Percentiles rank a stretch among this genome's conserved stretches.
Evolutionary conservation across 2,113 vertebrate genomes (phyloP).

Genomic region (Proteles cristata): DNA sequence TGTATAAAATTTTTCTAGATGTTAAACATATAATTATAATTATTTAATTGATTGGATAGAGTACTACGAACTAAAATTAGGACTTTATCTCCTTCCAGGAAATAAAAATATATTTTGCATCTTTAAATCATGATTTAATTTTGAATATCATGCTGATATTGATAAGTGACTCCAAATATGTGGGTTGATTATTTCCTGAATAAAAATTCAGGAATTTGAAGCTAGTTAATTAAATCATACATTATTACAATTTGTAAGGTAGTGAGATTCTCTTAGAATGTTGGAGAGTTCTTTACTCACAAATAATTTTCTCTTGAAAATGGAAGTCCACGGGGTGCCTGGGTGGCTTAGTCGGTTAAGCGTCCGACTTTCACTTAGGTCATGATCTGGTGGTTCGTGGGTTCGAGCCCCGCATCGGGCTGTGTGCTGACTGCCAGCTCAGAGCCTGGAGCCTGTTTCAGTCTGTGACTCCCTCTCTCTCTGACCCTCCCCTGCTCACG

Average conservation of each 20-base stretch:
- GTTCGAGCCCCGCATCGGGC: no score
- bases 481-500: no score
- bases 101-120: slow-evolving; percentile 64
- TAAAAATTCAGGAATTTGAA: neutral
- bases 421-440: no score
- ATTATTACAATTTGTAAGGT: neutral
- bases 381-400: no score
- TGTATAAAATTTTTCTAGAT: slow-evolving; percentile 31
- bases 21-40: neutral
- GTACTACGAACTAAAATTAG: slow-evolving; percentile 15
- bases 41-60: slow-evolving; percentile 45
- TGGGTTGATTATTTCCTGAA: no score
- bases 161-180: slow-evolving; percentile 1
- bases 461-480: no score
- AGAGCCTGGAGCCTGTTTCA: no score
- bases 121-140: slow-evolving; percentile 66
- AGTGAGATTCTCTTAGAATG: neutral
- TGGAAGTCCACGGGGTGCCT: neutral
- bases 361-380: no score
- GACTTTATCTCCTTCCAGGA: slow-evolving; percentile 57
- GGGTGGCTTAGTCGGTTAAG: no score
- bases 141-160: slow-evolving; percentile 71
- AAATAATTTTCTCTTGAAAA: slow-evolving; percentile 2
- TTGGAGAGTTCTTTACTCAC: neutral
- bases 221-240: neutral